These are phyloP conservation scores for Mesorhabditis sp. DNA, from an alignment of 2,888 invertebrate species.

Conservation along the genomic window DNA sequence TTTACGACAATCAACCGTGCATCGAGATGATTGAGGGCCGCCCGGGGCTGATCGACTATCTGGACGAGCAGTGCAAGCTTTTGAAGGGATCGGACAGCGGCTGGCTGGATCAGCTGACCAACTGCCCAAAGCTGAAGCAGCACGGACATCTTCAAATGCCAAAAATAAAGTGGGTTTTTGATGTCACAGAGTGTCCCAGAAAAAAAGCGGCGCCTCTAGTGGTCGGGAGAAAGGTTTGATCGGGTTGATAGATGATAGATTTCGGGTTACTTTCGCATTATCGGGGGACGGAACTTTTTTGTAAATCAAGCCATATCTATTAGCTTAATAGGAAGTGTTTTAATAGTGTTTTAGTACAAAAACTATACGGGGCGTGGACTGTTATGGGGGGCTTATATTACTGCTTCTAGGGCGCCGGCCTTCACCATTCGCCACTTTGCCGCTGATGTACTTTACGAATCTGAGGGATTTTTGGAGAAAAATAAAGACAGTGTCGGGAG, in stretches of 20 bases:
- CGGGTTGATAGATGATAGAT: no score
- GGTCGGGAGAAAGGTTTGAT: no score
- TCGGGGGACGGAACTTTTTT: no score
- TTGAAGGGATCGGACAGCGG: slow-evolving; percentile 67
- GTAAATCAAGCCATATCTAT: no score
- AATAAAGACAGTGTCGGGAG: slow-evolving; percentile 93
- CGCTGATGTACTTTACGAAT: slow-evolving; percentile 82
- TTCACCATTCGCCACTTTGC: slow-evolving; percentile 84
- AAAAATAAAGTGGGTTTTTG: slow-evolving; percentile 67
- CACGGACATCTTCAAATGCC: slow-evolving; percentile 71
- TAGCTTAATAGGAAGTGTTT: no score
- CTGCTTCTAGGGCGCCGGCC: slow-evolving; percentile 17
- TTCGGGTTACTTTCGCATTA: no score
- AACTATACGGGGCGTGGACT: no score
- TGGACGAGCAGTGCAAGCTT: slow-evolving; percentile 94
- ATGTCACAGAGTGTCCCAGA: no score
- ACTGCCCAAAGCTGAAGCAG: slow-evolving; percentile 33
- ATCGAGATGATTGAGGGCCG: slow-evolving; percentile 94
- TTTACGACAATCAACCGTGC: slow-evolving; percentile 98
- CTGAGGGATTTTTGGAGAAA: slow-evolving; percentile 89
- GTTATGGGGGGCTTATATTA: background rate
- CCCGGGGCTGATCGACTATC: slow-evolving; percentile 83
- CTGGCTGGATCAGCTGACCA: slow-evolving; percentile 70
- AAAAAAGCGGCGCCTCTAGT: no score
- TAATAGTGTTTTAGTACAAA: no score